Percentiles rank a stretch among this genome's conserved stretches.
These are phyloP conservation scores for Phalacrocorax aristotelis DNA, from an alignment of 2,113 vertebrate genomes.

Conservation along the genomic window DNA sequence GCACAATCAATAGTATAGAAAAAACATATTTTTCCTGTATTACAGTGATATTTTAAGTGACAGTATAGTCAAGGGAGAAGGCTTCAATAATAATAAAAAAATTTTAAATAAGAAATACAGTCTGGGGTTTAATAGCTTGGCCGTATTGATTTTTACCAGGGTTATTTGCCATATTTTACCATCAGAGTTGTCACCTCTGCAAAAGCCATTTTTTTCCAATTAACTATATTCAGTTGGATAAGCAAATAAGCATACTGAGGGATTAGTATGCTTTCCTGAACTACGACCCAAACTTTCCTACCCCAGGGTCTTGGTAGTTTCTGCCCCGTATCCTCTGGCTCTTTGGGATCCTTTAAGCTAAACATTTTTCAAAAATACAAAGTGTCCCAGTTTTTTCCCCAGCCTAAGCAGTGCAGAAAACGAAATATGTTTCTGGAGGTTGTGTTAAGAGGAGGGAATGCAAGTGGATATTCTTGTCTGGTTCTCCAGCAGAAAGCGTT, in stretches of 20 bases:
- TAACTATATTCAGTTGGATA: not conserved
- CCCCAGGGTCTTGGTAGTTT: not conserved
- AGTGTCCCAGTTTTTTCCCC: not conserved
- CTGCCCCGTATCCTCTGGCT: not conserved
- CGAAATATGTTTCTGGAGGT: not conserved
- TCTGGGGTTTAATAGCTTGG: constrained; percentile 30
- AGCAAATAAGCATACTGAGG: not conserved
- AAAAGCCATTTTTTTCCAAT: not conserved
- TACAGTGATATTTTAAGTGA: constrained; percentile 22
- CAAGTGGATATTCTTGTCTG: not conserved
- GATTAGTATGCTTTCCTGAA: not conserved
- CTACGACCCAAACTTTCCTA: not conserved
- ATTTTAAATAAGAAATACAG: constrained; percentile 2
- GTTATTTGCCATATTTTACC: constrained; percentile 33
- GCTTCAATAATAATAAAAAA: not conserved
- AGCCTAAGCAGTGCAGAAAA: not conserved
- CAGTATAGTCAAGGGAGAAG: not conserved
- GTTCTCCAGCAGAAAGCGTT: not conserved
- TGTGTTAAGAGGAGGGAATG: not conserved
- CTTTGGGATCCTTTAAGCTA: not conserved
- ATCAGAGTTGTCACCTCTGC: not conserved
- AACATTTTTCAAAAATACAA: not conserved
- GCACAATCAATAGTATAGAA: constrained; percentile 46
- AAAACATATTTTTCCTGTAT: constrained; percentile 12
- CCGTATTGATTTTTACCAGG: constrained; percentile 37